These are phyloP conservation scores for Helicoverpa armigera DNA, from an alignment of 1,140 invertebrate species.

Conservation along the genomic window DNA sequence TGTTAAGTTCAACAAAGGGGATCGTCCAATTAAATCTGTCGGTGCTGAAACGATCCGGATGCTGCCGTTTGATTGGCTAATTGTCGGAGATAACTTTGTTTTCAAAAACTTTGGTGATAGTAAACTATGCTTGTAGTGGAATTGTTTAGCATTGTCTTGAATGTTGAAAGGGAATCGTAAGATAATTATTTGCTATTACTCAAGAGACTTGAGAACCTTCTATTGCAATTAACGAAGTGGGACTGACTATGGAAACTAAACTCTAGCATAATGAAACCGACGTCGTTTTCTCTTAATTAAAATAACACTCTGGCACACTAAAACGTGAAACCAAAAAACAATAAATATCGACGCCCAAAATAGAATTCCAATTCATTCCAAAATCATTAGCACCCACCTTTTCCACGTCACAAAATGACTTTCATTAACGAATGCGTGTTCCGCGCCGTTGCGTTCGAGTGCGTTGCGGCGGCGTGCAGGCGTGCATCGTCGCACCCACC, in stretches of 20 bases:
- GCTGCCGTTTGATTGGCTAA: constrained; percentile 49
- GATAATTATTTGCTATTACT: not conserved
- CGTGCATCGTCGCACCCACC: not conserved
- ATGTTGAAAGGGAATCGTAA: not conserved
- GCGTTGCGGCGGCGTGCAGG: not conserved
- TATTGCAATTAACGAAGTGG: not conserved
- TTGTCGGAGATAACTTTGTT: constrained; percentile 45
- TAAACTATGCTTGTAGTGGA: constrained; percentile 21
- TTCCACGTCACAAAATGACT: constrained; percentile 31
- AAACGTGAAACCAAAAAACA: not conserved
- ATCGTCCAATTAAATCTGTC: constrained; percentile 46
- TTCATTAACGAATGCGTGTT: constrained; percentile 33
- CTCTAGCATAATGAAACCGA: not conserved
- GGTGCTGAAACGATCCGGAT: constrained; percentile 42
- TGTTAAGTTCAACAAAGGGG: constrained; percentile 48
- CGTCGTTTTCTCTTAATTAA: not conserved
- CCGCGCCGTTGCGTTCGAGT: not conserved
- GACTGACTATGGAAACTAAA: not conserved
- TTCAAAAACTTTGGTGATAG: constrained; percentile 31
- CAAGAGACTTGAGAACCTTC: not conserved
- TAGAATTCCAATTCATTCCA: not conserved
- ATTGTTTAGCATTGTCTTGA: not conserved
- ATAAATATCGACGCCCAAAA: no score
- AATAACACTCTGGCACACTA: not conserved
- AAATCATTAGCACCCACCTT: constrained; percentile 19